Base-by-base conservation (phyloP, 1,140 invertebrate species). In the Megathymus violae region DNA sequence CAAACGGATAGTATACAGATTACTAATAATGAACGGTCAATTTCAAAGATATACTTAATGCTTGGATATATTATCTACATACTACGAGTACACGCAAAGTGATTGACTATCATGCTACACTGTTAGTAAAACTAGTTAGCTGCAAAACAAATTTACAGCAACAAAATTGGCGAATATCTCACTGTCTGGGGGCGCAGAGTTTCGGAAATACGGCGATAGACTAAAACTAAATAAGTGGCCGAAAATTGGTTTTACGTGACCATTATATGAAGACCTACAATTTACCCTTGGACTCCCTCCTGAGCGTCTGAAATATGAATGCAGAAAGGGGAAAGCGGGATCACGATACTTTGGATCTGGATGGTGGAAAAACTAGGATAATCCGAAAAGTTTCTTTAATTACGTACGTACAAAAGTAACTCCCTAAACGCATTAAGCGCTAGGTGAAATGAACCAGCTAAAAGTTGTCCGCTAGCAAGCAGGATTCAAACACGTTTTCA, bases 351-450 rank as follows among this genome's bases (percentile, higher is more conserved):
- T 36, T 78, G 82, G 82, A 38, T 51, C 48, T 46, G 65, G 31
- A 64, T 65, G 70, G 71, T 80, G 74, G 82, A 84, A 88, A 88
- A 88, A 86, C 83, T 78, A 74, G 71, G 70, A 78, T 88, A 88
- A 88, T 88, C 79, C 77, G 76, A 86, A 88, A 88, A 88, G 72
- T 88, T 88, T 81, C 80, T 82, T 81, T 88, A 88, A 88, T 88
- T 86, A 88, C 76, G 72, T 85, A 78, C 71, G 71, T 81, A 77
- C 70, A 69, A 80, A 82, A 82, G 72, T 86, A 81, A 81, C 73
- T 86, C 83, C 83, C 85, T 65, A 63, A 86, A 85, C 82, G 83
- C 86, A 88, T 86, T 85, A 84, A 74, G 68, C 70, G 62, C 47
- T 48, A 78, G 56, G 67, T 70, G 70, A 72, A 83, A 82, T 65